Conservation (phyloP, 2,888 invertebrate genomes). For the Drosophila monieri region DNA sequence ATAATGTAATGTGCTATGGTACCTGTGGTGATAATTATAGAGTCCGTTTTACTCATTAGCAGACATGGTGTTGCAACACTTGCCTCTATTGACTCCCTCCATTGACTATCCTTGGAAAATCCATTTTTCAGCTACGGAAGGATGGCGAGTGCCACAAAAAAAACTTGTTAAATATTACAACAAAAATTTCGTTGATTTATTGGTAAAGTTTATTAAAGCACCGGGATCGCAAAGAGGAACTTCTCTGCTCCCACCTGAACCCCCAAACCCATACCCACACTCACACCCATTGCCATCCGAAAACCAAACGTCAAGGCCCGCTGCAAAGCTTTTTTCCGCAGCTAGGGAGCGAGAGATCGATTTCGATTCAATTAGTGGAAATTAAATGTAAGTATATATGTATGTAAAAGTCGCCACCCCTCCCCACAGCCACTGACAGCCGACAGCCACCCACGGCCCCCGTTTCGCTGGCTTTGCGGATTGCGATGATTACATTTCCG, state of each 20-base stretch:
- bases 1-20: neutral
- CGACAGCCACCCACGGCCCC: neutral
- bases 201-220: constrained; percentile 76
- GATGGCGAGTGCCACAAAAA: constrained; percentile 52
- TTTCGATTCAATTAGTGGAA: constrained; percentile 80
- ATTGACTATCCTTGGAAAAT: too few species aligned
- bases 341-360: constrained; percentile 66
- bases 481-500: constrained; percentile 80
- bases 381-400: constrained; percentile 75
- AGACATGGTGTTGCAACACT: constrained; percentile 7
- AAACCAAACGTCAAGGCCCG: constrained; percentile 45
- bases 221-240: constrained; percentile 24
- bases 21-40: constrained; percentile 12
- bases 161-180: constrained; percentile 47
- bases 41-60: constrained; percentile 34
- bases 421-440: neutral
- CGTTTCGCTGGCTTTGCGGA: constrained; percentile 14
- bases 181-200: constrained; percentile 75
- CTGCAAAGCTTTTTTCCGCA: constrained; percentile 48
- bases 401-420: constrained; percentile 20
- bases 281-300: constrained; percentile 20
- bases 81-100: too few species aligned
- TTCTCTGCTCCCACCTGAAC: constrained; percentile 10
- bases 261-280: neutral
- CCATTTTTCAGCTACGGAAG: constrained; percentile 45